Evolutionary conservation across 1,140 invertebrate species (phyloP).

Genomic region (Solen grandis): DNA sequence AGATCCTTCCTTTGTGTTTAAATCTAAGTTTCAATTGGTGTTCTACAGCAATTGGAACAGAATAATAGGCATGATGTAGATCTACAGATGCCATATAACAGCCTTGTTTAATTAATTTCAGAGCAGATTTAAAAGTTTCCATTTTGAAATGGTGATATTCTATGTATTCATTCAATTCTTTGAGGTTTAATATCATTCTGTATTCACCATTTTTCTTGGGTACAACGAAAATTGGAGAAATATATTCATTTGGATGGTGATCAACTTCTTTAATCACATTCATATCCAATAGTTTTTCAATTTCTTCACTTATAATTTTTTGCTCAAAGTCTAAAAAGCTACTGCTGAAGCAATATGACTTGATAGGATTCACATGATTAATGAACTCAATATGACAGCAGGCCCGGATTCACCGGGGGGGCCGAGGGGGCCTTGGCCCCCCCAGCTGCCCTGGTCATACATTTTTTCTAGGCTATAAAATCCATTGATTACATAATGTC

Average conservation of each 20-base stretch:
- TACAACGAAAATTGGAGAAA: too few relatives aligned
- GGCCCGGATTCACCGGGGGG: too few relatives aligned
- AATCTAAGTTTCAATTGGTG: slow-evolving; percentile 34
- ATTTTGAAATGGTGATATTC: slow-evolving; percentile 58
- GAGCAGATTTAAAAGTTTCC: slow-evolving; percentile 47
- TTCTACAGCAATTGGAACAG: slow-evolving; percentile 14
- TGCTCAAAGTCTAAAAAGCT: slow-evolving; percentile 8
- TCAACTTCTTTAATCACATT: slow-evolving; percentile 33
- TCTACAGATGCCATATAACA: slow-evolving; percentile 22
- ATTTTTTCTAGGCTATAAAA: too few relatives aligned
- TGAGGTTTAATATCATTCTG: slow-evolving; percentile 12
- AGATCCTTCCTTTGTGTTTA: background rate
- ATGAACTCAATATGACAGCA: slow-evolving; percentile 44
- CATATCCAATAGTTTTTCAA: slow-evolving; percentile 21
- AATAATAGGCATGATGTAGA: slow-evolving; percentile 14
- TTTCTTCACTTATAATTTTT: slow-evolving; percentile 21
- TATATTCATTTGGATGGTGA: too few relatives aligned
- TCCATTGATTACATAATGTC: too few relatives aligned
- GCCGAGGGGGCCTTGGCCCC: too few relatives aligned
- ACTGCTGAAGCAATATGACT: background rate
- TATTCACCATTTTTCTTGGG: slow-evolving; percentile 30
- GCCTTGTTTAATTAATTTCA: slow-evolving; percentile 33
- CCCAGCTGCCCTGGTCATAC: too few relatives aligned
- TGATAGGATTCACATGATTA: background rate
- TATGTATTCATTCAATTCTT: slow-evolving; percentile 39